A percentile compares a stretch with the other conserved stretches of the same genome.
Conservation (phyloP, 64 coral and sea anemone species). For the Porites lutea region DNA sequence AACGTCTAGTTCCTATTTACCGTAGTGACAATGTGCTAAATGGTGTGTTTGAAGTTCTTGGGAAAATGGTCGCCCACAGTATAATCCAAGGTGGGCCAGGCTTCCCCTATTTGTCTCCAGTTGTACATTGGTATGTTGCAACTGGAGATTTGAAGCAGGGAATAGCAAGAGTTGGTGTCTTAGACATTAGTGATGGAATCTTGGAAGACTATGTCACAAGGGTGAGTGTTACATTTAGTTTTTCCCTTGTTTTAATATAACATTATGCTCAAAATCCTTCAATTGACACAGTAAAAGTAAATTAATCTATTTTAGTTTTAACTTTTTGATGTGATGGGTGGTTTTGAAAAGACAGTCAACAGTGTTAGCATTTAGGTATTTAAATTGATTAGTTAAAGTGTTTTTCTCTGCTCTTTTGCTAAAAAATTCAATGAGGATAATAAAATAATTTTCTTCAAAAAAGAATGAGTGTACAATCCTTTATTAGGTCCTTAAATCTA, state of each 20-base stretch:
- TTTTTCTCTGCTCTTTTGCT: too few relatives aligned
- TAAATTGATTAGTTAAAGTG: too few relatives aligned
- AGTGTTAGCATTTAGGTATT: too few relatives aligned
- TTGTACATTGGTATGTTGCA: conserved; percentile 33
- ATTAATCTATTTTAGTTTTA: too few relatives aligned
- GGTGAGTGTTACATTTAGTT: conserved; percentile 44
- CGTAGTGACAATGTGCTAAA: conserved; percentile 54
- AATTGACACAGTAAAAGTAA: too few relatives aligned
- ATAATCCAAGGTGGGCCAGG: conserved; percentile 55
- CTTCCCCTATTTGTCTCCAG: conserved; percentile 56
- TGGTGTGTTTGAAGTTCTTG: conserved; percentile 58
- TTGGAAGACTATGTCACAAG: conserved; percentile 31
- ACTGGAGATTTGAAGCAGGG: conserved; percentile 30
- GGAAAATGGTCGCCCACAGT: conserved; percentile 62
- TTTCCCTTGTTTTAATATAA: too few relatives aligned
- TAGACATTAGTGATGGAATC: conserved; percentile 16
- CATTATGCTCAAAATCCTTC: too few relatives aligned
- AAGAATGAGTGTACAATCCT: background rate
- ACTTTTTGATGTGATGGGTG: too few relatives aligned
- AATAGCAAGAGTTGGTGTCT: background rate
- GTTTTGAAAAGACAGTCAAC: too few relatives aligned
- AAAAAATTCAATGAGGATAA: too few relatives aligned
- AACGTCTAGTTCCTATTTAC: conserved; percentile 57
- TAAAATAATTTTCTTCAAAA: too few relatives aligned
- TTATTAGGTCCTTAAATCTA: background rate